A percentile compares a stretch with the other conserved stretches of the same genome.
phyloP scores from a whole-genome alignment of 2,888 invertebrate genomes.

The Pterostichus madidus region DNA sequence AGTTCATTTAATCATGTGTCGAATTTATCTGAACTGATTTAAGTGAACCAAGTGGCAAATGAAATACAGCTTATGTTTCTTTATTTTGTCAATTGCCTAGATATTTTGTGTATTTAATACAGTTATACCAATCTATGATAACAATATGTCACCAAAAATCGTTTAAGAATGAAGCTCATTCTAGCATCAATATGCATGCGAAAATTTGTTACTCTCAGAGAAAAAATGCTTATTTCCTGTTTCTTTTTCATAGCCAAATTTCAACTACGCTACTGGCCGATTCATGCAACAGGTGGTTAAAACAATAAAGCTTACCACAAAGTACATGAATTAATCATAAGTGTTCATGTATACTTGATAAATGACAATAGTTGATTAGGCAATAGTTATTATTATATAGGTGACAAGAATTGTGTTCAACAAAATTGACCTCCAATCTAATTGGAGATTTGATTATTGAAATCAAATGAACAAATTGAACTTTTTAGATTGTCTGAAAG shows the following conservation, averaged over 20 bases:
- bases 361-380: slow-evolving; percentile 48
- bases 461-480: slow-evolving; percentile 33
- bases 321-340: slow-evolving; percentile 38
- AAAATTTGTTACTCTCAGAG: no score
- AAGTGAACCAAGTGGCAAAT: no score
- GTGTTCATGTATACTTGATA: slow-evolving; percentile 40
- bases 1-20: no score
- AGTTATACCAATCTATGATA: no score
- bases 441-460: slow-evolving; percentile 41
- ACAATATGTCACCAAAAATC: no score
- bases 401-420: slow-evolving; percentile 48
- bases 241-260: not conserved
- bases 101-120: no score
- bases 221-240: no score
- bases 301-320: slow-evolving; percentile 18
- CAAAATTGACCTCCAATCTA: slow-evolving; percentile 30
- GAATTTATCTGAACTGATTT: no score
- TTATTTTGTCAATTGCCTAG: no score
- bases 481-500: slow-evolving; percentile 11
- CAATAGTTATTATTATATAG: slow-evolving; percentile 35
- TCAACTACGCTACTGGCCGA: not conserved
- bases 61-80: no score
- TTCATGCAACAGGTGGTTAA: slow-evolving; percentile 16
- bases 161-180: no score
- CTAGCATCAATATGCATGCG: no score